Base-by-base conservation (phyloP, 2,888 invertebrate species). In the Disparrhopalites patrizii region DNA sequence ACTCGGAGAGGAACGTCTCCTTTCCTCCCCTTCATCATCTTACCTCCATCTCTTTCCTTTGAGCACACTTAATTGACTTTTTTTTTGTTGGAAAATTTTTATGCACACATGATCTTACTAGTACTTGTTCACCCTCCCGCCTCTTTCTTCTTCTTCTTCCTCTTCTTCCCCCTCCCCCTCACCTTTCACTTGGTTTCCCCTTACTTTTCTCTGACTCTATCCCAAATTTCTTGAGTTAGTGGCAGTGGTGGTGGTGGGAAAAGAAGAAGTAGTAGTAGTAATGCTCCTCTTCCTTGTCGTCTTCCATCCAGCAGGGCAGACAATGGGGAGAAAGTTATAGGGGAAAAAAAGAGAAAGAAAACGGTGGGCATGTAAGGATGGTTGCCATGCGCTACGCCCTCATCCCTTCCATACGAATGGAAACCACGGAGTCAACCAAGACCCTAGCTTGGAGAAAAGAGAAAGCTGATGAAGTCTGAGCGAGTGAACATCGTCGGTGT, bases 361-460 rank as follows among this genome's bases (percentile, higher is more conserved):
- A 47, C 47, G 47, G 47, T 47, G 47, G 25, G n/a, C n/a, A n/a
- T n/a, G n/a, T 47, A 47, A 20, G 23, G 47, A 47, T 47, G 47
- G 47, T 47, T 47, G 47, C 23, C 47, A 47, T 47, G 47, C 47
- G 47, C 47, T 47, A 13, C 47, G 47, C 47, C 47, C 25, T 47
- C 47, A 47, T 47, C 47, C 47, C 47, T 47, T 47, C 47, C 47
- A 47, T 47, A 47, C 47, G 20, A 47, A 47, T 23, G 23, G 25
- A 47, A 47, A 47, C 47, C 47, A 47, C 47, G 18, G 47, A 47
- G 47, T 23, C 25, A 47, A 25, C 25, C 47, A 47, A 47, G 47
- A 47, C 23, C 47, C 47, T 47, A 47, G 47, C 23, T n/a, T n/a
- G n/a, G n/a, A n/a, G n/a, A 47, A 47, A 47, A 47, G 47, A 47